Evolutionary conservation across 2,113 vertebrate genomes (phyloP).

Genomic region (Hepsetus odoe): DNA sequence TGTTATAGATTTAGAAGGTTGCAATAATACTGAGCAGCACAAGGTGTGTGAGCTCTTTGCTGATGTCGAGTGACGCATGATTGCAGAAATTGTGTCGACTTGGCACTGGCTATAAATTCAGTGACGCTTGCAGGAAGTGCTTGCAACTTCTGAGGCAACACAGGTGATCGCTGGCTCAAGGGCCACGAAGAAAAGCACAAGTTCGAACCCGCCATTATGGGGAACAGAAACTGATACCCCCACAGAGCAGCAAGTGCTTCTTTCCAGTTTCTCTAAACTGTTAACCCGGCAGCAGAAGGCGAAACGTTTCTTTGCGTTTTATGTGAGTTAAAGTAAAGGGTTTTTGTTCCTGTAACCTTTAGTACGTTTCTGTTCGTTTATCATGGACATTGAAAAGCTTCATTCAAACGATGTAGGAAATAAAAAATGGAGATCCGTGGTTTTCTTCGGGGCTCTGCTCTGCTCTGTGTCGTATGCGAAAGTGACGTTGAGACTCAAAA

Average conservation of each 20-base stretch:
- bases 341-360: no score
- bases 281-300: no score
- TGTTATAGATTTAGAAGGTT: neutral
- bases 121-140: conserved; percentile 16
- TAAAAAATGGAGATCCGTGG: no score
- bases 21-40: neutral
- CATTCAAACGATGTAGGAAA: no score
- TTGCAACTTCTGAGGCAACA: conserved; percentile 9
- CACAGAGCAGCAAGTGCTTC: neutral
- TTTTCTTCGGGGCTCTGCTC: no score
- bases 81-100: conserved; percentile 8
- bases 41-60: no score
- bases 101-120: neutral
- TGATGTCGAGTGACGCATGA: neutral
- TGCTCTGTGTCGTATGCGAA: no score
- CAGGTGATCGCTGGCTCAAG: conserved; percentile 2
- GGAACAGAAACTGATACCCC: conserved; percentile 25
- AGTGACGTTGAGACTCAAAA: no score
- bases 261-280: no score
- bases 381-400: no score
- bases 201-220: neutral
- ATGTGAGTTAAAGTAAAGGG: neutral
- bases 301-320: neutral
- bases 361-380: no score
- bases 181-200: neutral